Percentiles rank a stretch among this genome's conserved stretches.
Conservation (phyloP, 1,140 invertebrate species). For the Drosophila ercepeae region DNA sequence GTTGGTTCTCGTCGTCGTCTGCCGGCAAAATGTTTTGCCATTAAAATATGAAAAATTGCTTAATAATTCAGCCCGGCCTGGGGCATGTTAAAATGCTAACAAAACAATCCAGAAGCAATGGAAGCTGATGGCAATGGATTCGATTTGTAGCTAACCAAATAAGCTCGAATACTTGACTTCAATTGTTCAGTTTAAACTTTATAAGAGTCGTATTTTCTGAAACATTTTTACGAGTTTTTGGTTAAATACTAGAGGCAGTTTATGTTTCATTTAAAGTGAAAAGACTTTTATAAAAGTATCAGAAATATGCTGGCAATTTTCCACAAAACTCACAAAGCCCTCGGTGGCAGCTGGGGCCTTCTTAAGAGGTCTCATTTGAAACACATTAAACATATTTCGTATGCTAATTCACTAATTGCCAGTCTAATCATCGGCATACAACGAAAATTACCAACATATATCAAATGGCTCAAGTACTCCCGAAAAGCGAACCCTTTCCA, state of each 20-base stretch:
- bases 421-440: constrained; percentile 62
- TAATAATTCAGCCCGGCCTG: constrained; percentile 60
- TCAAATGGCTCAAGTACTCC: constrained; percentile 64
- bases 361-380: constrained; percentile 20
- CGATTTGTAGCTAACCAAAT: constrained; percentile 23
- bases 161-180: constrained; percentile 3
- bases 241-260: not conserved
- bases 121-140: constrained; percentile 19
- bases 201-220: not conserved
- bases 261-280: not conserved
- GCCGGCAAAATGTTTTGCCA: constrained; percentile 75
- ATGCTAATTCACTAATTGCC: constrained; percentile 73
- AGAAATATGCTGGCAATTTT: constrained; percentile 1
- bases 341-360: not conserved
- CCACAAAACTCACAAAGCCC: not conserved
- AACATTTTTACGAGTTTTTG: not conserved
- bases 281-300: too few relatives aligned
- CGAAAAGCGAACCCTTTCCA: constrained; percentile 45
- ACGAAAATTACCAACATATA: constrained; percentile 74
- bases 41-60: constrained; percentile 81
- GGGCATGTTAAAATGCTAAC: constrained; percentile 48
- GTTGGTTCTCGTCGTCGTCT: constrained; percentile 10
- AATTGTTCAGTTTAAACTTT: not conserved
- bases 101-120: constrained; percentile 32
- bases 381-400: constrained; percentile 50